Percentiles rank a stretch among this genome's conserved stretches.
Evolutionary conservation across 2,888 invertebrate species (phyloP).

Genomic region (Platycnemis pennipes): DNA sequence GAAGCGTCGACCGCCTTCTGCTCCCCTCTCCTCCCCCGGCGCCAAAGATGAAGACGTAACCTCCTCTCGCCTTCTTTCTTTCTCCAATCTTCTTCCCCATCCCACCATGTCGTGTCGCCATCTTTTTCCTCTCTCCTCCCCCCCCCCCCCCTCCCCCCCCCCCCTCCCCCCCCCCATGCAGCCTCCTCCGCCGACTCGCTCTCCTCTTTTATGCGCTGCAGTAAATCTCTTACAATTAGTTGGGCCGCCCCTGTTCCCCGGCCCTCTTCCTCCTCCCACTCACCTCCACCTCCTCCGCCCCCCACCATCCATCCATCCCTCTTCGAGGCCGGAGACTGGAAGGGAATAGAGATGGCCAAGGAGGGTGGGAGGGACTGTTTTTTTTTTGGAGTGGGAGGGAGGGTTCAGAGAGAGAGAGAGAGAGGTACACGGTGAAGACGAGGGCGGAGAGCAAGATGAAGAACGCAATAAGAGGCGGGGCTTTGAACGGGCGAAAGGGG

Average conservation of each 20-base stretch:
- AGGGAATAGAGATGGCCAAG: not conserved
- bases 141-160: not conserved
- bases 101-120: not conserved
- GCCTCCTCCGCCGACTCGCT: not conserved
- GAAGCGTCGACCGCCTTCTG: not conserved
- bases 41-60: not conserved
- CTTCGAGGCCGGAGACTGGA: not conserved
- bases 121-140: not conserved
- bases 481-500: not conserved
- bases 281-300: not conserved
- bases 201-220: constrained; percentile 14
- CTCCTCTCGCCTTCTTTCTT: not conserved
- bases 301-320: not conserved
- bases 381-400: not conserved
- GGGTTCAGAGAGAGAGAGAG: not conserved
- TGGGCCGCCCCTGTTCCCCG: constrained; percentile 34
- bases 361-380: not conserved
- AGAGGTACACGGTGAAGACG: no score
- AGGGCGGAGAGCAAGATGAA: not conserved
- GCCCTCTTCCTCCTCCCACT: not conserved
- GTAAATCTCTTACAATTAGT: constrained; percentile 65
- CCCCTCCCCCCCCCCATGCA: not conserved
- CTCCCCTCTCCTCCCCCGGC: not conserved
- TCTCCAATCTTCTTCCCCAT: not conserved
- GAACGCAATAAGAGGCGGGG: constrained; percentile 54